Evolutionary conservation across 2,113 vertebrate species (phyloP).

Genomic region (Piaya cayana): DNA sequence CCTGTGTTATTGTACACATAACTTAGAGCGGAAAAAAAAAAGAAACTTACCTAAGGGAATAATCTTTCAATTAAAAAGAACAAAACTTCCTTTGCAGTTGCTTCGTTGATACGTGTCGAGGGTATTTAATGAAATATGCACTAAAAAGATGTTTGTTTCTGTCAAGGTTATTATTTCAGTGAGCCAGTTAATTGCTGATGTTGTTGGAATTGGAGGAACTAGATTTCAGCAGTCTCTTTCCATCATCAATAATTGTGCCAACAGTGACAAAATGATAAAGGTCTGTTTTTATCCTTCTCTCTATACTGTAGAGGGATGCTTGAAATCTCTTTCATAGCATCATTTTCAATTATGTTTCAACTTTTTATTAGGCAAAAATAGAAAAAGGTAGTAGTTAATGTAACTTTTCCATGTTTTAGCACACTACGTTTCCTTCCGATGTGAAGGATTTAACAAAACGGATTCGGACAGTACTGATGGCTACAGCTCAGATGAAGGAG

Average conservation of each 20-base stretch:
- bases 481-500: conserved; percentile 99
- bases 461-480: conserved; percentile 97
- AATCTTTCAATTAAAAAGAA: background rate
- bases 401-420: conserved; percentile 70
- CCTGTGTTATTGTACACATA: background rate
- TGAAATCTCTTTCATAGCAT: background rate
- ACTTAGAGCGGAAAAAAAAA: background rate
- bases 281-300: conserved; percentile 67
- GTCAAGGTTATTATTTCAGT: conserved; percentile 96
- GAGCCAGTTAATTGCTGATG: conserved; percentile 97
- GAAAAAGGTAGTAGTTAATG: background rate
- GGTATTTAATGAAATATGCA: background rate
- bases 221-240: conserved; percentile 98
- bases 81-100: background rate
- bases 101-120: background rate
- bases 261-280: conserved; percentile 94
- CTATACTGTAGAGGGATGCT: background rate
- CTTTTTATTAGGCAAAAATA: background rate
- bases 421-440: conserved; percentile 94
- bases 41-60: background rate
- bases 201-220: conserved; percentile 96
- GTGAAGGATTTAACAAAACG: conserved; percentile 97
- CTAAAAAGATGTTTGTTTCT: conserved; percentile 37
- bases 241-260: conserved; percentile 98
- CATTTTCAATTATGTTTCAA: background rate